Conservation (phyloP, 2,888 invertebrate genomes). For the Cynaeus angustus region DNA sequence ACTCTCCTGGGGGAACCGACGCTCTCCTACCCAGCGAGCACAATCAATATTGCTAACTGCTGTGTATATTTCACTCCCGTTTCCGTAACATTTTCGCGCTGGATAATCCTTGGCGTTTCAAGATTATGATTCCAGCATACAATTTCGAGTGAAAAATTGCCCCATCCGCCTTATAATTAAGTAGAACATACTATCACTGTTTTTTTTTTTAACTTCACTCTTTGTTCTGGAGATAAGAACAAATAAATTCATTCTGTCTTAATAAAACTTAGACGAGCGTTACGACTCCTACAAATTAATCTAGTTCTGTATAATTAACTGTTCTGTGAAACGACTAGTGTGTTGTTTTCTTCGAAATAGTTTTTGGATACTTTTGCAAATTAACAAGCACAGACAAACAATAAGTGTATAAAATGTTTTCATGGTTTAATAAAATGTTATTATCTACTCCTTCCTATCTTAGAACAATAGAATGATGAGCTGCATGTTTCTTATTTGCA, state of each 20-base stretch:
- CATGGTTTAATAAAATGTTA: no score
- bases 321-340: background rate
- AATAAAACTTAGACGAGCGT: background rate
- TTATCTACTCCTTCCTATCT: no score
- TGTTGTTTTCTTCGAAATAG: no score
- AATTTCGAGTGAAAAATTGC: background rate
- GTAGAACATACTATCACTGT: no score
- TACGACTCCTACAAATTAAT: background rate
- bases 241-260: background rate
- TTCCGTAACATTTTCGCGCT: constrained; percentile 52
- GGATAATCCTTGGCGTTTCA: constrained; percentile 48
- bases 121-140: constrained; percentile 8
- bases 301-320: constrained; percentile 1
- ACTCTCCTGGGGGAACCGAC: constrained; percentile 53
- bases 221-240: background rate
- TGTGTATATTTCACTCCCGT: constrained; percentile 54
- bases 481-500: background rate
- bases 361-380: background rate
- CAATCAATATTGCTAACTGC: constrained; percentile 59
- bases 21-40: constrained; percentile 49
- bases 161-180: no score
- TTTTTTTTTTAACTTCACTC: no score
- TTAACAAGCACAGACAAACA: background rate
- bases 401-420: no score
- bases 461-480: background rate